phyloP scores from a whole-genome alignment of 2,113 vertebrate genomes.

The Mustelus asterias region DNA sequence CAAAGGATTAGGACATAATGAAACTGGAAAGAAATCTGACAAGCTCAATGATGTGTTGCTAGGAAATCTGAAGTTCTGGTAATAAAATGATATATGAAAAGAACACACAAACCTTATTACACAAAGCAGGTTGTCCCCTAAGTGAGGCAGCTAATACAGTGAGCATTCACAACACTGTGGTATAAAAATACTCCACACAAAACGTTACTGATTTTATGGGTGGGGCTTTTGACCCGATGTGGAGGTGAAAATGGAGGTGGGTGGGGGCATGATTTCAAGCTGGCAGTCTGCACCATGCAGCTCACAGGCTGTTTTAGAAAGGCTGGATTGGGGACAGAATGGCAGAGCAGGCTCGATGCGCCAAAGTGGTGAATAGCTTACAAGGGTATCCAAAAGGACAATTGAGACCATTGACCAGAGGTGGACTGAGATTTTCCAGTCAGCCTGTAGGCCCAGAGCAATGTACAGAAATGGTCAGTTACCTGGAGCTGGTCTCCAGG shows the following conservation, averaged over 20 bases:
- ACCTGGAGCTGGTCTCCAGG: neutral
- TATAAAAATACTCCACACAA: neutral
- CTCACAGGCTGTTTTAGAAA: neutral
- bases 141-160: neutral
- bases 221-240: neutral
- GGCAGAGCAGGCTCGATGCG: too few species aligned
- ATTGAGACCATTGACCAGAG: neutral
- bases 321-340: neutral
- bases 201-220: neutral
- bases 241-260: too few species aligned
- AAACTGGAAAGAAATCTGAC: neutral
- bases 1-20: slow-evolving; percentile 8
- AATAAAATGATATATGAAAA: neutral
- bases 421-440: neutral
- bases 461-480: neutral
- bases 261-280: neutral
- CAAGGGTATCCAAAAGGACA: too few species aligned
- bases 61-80: neutral
- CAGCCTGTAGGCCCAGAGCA: too few species aligned
- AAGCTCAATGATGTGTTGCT: neutral
- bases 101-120: neutral
- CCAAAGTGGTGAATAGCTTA: neutral
- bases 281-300: neutral
- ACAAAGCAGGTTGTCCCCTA: neutral
- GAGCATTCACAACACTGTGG: neutral